These are phyloP conservation scores for Epizoanthus rinbou DNA, from an alignment of 92 coral and sea anemone genomes.

Conservation along the genomic window DNA sequence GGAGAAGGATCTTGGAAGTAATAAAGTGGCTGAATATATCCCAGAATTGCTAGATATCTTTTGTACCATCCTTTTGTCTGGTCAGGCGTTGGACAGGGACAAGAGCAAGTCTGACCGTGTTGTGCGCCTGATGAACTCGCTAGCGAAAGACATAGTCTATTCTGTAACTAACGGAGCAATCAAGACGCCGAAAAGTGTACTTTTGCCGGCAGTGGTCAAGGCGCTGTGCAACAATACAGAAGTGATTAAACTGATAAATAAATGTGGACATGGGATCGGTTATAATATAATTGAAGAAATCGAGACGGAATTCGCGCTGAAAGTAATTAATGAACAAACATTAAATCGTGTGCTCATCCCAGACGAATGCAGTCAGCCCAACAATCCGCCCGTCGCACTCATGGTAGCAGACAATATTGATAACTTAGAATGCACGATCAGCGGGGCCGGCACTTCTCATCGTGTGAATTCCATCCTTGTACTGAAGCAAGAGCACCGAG, in stretches of 20 bases:
- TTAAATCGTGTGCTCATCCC: conserved; percentile 47
- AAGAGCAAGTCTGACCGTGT: conserved; percentile 43
- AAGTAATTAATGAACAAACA: conserved; percentile 45
- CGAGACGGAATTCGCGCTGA: conserved; percentile 50
- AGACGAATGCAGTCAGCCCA: conserved; percentile 35
- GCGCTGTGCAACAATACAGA: conserved; percentile 52
- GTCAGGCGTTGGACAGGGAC: conserved; percentile 47
- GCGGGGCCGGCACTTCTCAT: conserved; percentile 53
- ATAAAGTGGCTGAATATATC: conserved; percentile 35
- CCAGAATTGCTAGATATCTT: conserved; percentile 32
- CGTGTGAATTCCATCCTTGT: conserved; percentile 49
- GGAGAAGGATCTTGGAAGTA: conserved; percentile 28
- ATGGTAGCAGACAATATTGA: conserved; percentile 49
- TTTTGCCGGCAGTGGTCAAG: conserved; percentile 45
- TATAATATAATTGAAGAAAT: conserved; percentile 50
- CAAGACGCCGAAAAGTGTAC: conserved; percentile 36
- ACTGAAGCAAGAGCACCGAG: conserved; percentile 28
- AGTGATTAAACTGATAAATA: conserved; percentile 46
- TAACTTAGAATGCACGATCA: conserved; percentile 38
- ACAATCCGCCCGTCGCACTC: conserved; percentile 36
- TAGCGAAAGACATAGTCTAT: conserved; percentile 27
- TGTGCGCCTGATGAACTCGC: conserved; percentile 41
- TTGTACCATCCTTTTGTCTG: conserved; percentile 40
- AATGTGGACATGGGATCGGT: conserved; percentile 49
- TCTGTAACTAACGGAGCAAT: conserved; percentile 42